phyloP scores from a whole-genome alignment of 92 coral and sea anemone genomes.

The Porites rus region DNA sequence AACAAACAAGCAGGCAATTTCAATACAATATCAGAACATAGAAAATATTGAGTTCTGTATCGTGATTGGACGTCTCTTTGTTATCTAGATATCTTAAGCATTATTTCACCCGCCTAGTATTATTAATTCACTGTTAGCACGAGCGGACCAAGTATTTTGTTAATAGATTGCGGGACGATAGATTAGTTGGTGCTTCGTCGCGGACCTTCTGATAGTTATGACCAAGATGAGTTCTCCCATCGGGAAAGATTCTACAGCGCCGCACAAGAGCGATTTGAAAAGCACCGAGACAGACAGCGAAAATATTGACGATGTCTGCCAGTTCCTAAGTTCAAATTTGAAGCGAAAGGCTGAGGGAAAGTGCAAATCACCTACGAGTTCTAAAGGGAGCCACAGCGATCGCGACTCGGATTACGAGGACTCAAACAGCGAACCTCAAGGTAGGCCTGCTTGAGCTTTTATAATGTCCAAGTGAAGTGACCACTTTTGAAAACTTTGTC shows the following conservation, averaged over 20 bases:
- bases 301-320: conserved; percentile 1
- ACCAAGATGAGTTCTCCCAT: conserved; percentile 25
- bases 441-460: conserved; percentile 13
- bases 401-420: conserved; percentile 50
- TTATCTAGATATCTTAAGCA: conserved; percentile 85
- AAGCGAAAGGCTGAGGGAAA: conserved; percentile 42
- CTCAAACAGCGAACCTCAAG: conserved; percentile 35
- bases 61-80: conserved; percentile 74
- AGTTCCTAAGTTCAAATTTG: conserved; percentile 1
- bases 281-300: not conserved
- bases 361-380: conserved; percentile 40
- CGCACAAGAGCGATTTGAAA: conserved; percentile 15
- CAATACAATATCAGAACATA: conserved; percentile 88
- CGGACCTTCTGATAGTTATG: conserved; percentile 15
- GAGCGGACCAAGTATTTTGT: conserved; percentile 75
- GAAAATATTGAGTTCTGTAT: conserved; percentile 65
- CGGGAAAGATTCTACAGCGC: not conserved
- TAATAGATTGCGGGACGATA: conserved; percentile 58
- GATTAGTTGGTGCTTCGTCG: conserved; percentile 5
- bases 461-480: not conserved
- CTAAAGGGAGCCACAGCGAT: conserved; percentile 51
- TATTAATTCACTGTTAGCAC: conserved; percentile 86
- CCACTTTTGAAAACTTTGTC: conserved; percentile 1
- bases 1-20: conserved; percentile 89
- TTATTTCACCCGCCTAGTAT: conserved; percentile 79